Evolutionary conservation across 2,113 vertebrate genomes (phyloP).

Genomic region (Ardeotis arabs): DNA sequence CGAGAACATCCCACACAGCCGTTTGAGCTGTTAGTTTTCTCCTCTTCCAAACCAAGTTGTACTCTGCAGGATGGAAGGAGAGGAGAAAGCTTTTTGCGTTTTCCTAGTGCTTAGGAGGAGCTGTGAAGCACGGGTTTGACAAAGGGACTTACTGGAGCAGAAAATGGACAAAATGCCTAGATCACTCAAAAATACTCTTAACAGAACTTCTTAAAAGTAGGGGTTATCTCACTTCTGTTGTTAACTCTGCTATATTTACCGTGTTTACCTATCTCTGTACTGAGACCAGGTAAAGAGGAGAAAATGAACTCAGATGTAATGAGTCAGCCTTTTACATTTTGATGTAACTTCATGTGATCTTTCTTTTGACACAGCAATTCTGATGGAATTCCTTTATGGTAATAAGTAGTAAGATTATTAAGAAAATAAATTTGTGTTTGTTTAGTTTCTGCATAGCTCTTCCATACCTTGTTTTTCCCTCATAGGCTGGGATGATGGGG

Average conservation of each 20-base stretch:
- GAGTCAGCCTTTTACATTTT: background rate
- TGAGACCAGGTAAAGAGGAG: background rate
- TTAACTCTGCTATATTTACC: background rate
- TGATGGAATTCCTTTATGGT: background rate
- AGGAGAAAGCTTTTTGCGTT: background rate
- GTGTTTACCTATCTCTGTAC: background rate
- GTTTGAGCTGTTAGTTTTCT: background rate
- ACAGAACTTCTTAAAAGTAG: background rate
- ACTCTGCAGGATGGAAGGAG: background rate
- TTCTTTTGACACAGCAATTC: background rate
- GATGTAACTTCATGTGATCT: background rate
- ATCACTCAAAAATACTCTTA: background rate
- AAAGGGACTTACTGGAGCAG: background rate
- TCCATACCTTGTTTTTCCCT: background rate
- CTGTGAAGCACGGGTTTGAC: background rate
- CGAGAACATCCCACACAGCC: background rate
- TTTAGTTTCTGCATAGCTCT: background rate
- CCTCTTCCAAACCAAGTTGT: rapidly evolving
- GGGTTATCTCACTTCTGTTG: background rate
- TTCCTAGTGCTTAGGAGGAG: background rate
- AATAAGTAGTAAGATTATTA: background rate
- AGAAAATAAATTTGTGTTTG: background rate
- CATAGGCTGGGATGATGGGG: background rate
- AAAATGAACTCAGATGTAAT: background rate
- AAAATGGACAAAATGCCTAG: background rate